Evolutionary conservation across 2,797 vertebrate species (phyloP).

Genomic region (Pogoniulus pusillus): DNA sequence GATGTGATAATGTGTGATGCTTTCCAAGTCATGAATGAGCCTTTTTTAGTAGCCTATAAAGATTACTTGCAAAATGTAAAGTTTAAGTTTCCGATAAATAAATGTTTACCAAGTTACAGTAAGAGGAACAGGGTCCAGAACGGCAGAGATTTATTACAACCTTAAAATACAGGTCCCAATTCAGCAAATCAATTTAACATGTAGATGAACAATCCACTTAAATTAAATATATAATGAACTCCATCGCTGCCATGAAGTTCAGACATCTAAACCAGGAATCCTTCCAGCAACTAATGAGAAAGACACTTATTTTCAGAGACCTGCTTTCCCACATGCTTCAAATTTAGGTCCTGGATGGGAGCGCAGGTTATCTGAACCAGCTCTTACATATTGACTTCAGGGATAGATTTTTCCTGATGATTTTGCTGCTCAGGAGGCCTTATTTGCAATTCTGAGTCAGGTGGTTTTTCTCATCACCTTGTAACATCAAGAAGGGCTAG

Average conservation of each 20-base stretch:
- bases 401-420: not conserved
- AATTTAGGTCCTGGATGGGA: not conserved
- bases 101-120: not conserved
- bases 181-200: not conserved
- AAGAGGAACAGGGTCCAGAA: not conserved
- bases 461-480: not conserved
- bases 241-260: not conserved
- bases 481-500: not conserved
- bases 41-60: not conserved
- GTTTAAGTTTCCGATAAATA: not conserved
- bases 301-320: not conserved
- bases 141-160: not conserved
- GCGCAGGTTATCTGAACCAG: not conserved
- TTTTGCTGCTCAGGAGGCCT: not conserved
- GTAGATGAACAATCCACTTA: not conserved
- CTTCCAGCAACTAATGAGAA: not conserved
- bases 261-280: not conserved
- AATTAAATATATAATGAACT: not conserved
- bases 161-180: not conserved
- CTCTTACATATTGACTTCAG: not conserved
- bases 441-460: not conserved
- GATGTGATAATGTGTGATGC: not conserved
- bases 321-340: conserved; percentile 11
- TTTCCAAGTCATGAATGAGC: not conserved
- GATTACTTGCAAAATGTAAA: conserved; percentile 8